Evolutionary conservation across 2,797 vertebrate species (phyloP).

Genomic region (Petrocephalus sullivani): DNA sequence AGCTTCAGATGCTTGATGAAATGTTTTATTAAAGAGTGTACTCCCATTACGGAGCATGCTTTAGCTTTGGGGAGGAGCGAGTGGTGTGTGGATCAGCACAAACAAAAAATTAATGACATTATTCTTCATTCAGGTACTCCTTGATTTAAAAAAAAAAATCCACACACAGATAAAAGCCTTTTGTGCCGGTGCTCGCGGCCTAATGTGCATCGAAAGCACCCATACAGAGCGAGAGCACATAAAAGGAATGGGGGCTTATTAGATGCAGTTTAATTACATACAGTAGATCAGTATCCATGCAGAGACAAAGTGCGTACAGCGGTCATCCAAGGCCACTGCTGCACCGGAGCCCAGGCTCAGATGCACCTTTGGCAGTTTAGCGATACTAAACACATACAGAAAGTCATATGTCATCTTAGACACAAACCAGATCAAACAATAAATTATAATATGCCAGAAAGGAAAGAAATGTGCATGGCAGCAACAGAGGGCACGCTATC

Average conservation of each 20-base stretch:
- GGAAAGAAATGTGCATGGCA: background rate
- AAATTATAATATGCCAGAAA: background rate
- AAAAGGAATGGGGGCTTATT: slow-evolving; percentile 41
- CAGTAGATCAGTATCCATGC: slow-evolving; percentile 30
- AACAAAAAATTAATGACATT: slow-evolving; percentile 44
- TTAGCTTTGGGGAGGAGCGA: slow-evolving; percentile 26
- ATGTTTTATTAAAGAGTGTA: slow-evolving; percentile 56
- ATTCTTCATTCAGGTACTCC: slow-evolving; percentile 51
- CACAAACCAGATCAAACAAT: background rate
- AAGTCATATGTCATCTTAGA: background rate
- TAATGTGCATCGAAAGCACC: slow-evolving; percentile 35
- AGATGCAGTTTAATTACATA: slow-evolving; percentile 30
- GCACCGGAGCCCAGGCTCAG: background rate
- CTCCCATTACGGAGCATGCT: slow-evolving; percentile 28
- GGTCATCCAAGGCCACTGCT: background rate
- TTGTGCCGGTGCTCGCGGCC: slow-evolving; percentile 27
- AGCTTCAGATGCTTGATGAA: slow-evolving; percentile 50
- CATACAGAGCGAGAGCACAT: slow-evolving; percentile 31
- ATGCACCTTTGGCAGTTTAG: background rate
- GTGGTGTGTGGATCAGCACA: slow-evolving; percentile 45
- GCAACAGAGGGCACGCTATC: background rate
- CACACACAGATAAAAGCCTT: slow-evolving; percentile 60
- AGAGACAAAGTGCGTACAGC: slow-evolving; percentile 21
- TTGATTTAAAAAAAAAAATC: background rate
- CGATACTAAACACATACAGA: background rate